Base-by-base conservation (phyloP, 2,113 vertebrate genomes). In the Elaphurus davidianus region DNA sequence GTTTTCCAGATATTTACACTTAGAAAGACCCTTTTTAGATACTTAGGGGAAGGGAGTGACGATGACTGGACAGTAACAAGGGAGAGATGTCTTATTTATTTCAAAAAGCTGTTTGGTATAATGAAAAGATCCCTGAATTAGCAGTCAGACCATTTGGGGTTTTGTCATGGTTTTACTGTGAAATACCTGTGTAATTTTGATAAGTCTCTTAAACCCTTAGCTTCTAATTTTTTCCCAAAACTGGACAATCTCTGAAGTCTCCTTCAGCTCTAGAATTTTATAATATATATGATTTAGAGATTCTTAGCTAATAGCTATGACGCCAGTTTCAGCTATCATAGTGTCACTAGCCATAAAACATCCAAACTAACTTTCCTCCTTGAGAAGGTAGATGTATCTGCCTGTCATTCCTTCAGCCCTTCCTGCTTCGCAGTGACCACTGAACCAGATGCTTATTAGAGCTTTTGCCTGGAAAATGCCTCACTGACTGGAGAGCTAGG, bases 381-480 rank as follows among this genome's bases (percentile, higher is more conserved):
- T 74, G 28, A 33, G 28, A 78, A 54, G 33, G 17, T 71, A 36
- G 23, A 7, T 14, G 10, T 16, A 28, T 33, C 64, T 25, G 40
- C 47, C 45, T 87, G 47, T 25, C 19, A 4, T n/a, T 83, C 33
- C 47, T 82, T 74, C 3, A 78, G 45, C 36, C 36, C 19, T 57
- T 59, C 30, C 87, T 93, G 86, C 50, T 89, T 92, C 78, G 36
- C 83, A 21, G 1, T 33, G 45, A 40, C 74, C 78, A 47, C 40
- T 45, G 87, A 90, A 62, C 85, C 9, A 5, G 81, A 43, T 27
- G 47, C 36, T 78, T 64, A 28, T 5, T 2, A 74, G 45, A 81
- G 67, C 62, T 87, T 95, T 89, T 33, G 21, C 71, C 87, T 83
- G 36, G 62, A 97, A 94, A 93, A 82, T 40, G 45, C 90, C 74